These are phyloP conservation scores for Rhinella marina DNA, from an alignment of 2,797 vertebrate genomes.

Conservation along the genomic window DNA sequence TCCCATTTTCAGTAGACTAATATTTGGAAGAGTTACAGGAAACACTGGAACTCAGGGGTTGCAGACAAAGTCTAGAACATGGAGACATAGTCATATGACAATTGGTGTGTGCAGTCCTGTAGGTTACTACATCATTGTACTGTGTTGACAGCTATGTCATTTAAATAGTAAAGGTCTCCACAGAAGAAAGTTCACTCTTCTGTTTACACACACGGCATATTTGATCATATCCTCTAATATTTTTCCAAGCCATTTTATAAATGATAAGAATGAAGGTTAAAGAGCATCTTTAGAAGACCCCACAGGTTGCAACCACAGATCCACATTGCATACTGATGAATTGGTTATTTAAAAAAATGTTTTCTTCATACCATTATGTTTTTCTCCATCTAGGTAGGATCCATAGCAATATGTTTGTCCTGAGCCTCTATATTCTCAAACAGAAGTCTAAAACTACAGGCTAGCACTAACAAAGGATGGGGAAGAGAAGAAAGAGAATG, in stretches of 20 bases:
- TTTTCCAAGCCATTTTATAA: background rate
- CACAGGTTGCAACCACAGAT: background rate
- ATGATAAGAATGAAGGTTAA: background rate
- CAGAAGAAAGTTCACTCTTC: background rate
- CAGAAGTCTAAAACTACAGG: no score
- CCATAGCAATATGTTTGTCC: background rate
- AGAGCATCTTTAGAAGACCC: background rate
- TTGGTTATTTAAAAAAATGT: background rate
- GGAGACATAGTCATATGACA: conserved; percentile 23
- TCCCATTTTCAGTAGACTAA: background rate
- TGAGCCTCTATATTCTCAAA: background rate
- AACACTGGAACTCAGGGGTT: conserved; percentile 15
- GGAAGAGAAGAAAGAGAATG: no score
- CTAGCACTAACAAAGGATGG: no score
- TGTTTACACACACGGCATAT: background rate
- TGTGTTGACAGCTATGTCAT: conserved; percentile 6
- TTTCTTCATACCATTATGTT: background rate
- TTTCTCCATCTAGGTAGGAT: background rate
- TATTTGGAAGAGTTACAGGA: conserved; percentile 15
- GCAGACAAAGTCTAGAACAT: background rate
- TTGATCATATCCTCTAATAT: background rate
- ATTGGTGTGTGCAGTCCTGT: conserved; percentile 12
- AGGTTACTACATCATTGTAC: conserved; percentile 22
- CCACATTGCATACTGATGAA: background rate
- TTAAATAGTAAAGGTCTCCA: background rate